Conservation (phyloP, 2,113 vertebrate genomes). For the Neotoma lepida region DNA sequence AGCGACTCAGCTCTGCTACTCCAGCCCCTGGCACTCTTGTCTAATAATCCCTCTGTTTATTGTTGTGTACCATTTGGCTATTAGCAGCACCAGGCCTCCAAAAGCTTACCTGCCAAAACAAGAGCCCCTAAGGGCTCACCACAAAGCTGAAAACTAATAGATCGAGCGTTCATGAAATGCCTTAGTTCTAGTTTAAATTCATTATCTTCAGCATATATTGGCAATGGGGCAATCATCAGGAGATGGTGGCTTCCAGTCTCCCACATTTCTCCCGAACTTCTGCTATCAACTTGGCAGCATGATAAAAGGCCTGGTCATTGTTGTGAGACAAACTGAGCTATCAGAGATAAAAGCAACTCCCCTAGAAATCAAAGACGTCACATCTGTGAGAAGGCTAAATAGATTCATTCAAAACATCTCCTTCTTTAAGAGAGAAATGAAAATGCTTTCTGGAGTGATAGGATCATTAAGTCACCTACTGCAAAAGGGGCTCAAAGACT, state of each 20-base stretch:
- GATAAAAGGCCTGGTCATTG: neutral
- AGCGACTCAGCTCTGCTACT: neutral
- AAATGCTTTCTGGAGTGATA: neutral
- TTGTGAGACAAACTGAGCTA: neutral
- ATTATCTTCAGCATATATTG: neutral
- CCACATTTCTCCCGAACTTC: neutral
- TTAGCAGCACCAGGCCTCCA: slow-evolving; percentile 18
- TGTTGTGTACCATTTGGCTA: slow-evolving; percentile 22
- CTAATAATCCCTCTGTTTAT: slow-evolving; percentile 52
- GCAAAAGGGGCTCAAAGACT: neutral
- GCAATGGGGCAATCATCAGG: neutral
- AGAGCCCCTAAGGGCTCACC: slow-evolving; percentile 12
- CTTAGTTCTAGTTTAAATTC: slow-evolving; percentile 52
- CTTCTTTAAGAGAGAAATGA: slow-evolving; percentile 2
- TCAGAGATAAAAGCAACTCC: neutral
- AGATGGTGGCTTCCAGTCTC: neutral
- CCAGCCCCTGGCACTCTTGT: neutral
- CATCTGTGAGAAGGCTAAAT: neutral
- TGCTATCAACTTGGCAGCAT: neutral
- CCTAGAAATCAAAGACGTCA: neutral
- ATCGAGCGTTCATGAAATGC: slow-evolving; percentile 44
- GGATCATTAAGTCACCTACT: neutral
- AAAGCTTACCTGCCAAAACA: slow-evolving; percentile 45
- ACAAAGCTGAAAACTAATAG: slow-evolving; percentile 45
- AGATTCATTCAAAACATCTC: neutral